These are phyloP conservation scores for Cinara cedri DNA, from an alignment of 2,888 invertebrate species.

Conservation along the genomic window DNA sequence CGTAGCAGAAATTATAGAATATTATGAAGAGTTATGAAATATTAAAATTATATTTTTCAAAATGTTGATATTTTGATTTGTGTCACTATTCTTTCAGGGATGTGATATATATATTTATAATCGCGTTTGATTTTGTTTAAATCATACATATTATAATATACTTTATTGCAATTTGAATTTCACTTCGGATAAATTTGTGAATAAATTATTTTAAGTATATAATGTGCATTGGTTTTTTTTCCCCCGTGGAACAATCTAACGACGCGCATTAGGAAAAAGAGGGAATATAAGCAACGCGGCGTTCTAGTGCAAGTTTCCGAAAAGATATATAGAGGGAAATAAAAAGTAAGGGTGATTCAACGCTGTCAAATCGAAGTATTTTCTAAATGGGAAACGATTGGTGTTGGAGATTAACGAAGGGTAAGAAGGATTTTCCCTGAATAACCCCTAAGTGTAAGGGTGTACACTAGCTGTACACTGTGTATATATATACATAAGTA, in stretches of 20 bases:
- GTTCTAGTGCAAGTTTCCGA: background rate
- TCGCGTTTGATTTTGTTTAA: too few relatives aligned
- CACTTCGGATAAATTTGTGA: background rate
- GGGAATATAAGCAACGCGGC: background rate
- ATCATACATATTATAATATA: background rate
- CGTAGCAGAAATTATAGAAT: too few relatives aligned
- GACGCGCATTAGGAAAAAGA: background rate
- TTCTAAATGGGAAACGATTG: constrained; percentile 49
- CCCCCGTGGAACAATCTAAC: background rate
- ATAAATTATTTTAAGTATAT: background rate
- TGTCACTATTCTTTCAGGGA: too few relatives aligned
- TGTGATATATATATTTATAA: too few relatives aligned
- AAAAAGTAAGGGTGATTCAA: constrained; percentile 38
- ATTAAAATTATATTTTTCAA: too few relatives aligned
- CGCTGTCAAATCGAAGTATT: constrained; percentile 27
- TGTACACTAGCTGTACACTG: background rate
- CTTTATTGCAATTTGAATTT: background rate
- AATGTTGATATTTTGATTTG: too few relatives aligned
- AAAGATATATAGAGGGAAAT: background rate
- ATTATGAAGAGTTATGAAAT: too few relatives aligned
- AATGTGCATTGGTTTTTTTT: background rate
- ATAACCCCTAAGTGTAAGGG: constrained; percentile 35
- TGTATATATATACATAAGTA: too few relatives aligned
- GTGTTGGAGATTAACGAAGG: constrained; percentile 40
- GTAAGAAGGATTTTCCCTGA: constrained; percentile 35